Evolutionary conservation across 2,888 invertebrate species (phyloP).

Genomic region (Lymantria dispar): DNA sequence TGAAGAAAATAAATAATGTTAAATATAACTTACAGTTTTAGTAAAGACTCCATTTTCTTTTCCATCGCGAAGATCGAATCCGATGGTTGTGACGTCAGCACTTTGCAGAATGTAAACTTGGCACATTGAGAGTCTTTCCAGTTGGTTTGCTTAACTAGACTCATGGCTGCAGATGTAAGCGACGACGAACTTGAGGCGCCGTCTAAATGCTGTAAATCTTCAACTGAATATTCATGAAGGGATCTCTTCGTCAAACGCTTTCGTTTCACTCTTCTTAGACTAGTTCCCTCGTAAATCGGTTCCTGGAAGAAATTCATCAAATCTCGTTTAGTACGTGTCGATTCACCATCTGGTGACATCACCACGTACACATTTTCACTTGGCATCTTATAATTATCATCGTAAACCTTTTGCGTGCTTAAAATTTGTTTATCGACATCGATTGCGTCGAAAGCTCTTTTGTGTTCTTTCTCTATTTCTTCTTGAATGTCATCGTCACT

Average conservation of each 20-base stretch:
- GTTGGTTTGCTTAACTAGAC: constrained; percentile 78
- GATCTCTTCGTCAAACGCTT: constrained; percentile 57
- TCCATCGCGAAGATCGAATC: constrained; percentile 89
- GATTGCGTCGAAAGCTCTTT: constrained; percentile 72
- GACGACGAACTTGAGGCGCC: constrained; percentile 45
- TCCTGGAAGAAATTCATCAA: constrained; percentile 49
- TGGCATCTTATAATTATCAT: constrained; percentile 79
- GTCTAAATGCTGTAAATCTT: constrained; percentile 67
- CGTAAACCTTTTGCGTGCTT: constrained; percentile 67
- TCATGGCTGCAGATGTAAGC: constrained; percentile 68
- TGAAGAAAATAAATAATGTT: neutral
- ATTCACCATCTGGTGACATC: constrained; percentile 69
- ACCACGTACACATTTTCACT: constrained; percentile 79
- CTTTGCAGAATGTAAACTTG: constrained; percentile 89
- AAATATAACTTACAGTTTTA: constrained; percentile 86
- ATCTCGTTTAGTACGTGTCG: constrained; percentile 60
- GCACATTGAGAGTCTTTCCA: constrained; percentile 91
- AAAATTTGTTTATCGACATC: constrained; percentile 71
- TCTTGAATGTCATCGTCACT: constrained; percentile 65
- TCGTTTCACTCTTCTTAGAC: constrained; percentile 50
- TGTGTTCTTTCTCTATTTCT: constrained; percentile 79
- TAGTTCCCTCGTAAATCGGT: constrained; percentile 43
- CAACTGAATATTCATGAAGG: constrained; percentile 63
- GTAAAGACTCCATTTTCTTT: constrained; percentile 89
- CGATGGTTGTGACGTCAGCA: constrained; percentile 85